Conservation (phyloP, 2,797 vertebrate genomes). For the Pseudomugil tenellus region DNA sequence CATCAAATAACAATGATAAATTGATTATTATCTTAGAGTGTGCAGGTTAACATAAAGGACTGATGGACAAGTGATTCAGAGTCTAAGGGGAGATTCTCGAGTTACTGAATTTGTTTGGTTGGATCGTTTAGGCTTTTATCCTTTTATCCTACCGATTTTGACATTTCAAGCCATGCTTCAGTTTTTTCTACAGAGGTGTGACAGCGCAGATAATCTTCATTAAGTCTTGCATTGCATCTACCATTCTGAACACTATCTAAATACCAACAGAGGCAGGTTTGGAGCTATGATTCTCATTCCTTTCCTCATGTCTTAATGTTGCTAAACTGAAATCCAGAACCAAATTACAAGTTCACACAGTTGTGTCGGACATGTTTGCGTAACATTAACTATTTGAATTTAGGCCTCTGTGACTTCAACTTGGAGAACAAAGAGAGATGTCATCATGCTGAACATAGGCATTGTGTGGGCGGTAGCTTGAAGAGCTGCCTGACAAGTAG, state of each 20-base stretch:
- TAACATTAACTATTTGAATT: not conserved
- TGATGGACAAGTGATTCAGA: constrained; percentile 48
- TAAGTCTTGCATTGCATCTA: constrained; percentile 9
- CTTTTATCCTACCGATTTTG: not conserved
- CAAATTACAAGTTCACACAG: not conserved
- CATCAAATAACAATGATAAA: constrained; percentile 47
- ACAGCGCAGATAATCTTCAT: constrained; percentile 12
- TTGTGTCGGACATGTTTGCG: not conserved
- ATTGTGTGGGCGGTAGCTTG: not conserved
- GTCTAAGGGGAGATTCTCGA: not conserved
- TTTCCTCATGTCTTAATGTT: not conserved
- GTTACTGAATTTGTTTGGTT: constrained; percentile 9
- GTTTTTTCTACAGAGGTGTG: constrained; percentile 23
- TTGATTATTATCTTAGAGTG: constrained; percentile 43
- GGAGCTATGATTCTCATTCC: not conserved
- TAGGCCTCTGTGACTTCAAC: not conserved
- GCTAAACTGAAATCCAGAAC: no score
- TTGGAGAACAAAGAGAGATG: not conserved
- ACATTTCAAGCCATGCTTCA: not conserved
- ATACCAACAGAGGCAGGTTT: not conserved
- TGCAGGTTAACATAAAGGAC: not conserved
- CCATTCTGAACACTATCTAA: not conserved
- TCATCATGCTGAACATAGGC: not conserved
- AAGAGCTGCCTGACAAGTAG: constrained; percentile 19
- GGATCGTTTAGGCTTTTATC: constrained; percentile 20